These are phyloP conservation scores for Oryzias curvinotus DNA, from an alignment of 2,113 vertebrate genomes.

Conservation along the genomic window DNA sequence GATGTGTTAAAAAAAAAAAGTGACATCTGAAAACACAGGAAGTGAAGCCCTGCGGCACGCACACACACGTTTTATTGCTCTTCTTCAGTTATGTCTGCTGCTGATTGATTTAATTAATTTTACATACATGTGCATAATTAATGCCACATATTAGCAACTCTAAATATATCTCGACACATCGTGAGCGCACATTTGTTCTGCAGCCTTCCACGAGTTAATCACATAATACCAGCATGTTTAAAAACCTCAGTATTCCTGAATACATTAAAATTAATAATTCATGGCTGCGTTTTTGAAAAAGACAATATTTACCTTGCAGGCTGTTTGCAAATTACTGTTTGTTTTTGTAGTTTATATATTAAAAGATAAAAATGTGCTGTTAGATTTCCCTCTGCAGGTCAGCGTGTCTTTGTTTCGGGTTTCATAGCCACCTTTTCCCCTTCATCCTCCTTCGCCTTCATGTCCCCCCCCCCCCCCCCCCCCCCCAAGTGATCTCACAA, in stretches of 20 bases:
- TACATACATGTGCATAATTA: slow-evolving; percentile 65
- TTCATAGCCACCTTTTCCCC: too few relatives aligned
- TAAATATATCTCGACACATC: slow-evolving; percentile 52
- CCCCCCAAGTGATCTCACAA: background rate
- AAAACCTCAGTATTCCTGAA: slow-evolving; percentile 17
- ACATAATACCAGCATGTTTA: slow-evolving; percentile 14
- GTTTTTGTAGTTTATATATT: slow-evolving; percentile 7
- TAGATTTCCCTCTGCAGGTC: too few relatives aligned
- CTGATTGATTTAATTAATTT: slow-evolving; percentile 65
- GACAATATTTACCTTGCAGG: slow-evolving; percentile 45
- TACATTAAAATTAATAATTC: slow-evolving; percentile 43
- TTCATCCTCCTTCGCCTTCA: too few relatives aligned
- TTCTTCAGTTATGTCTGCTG: slow-evolving; percentile 39
- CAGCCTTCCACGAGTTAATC: slow-evolving; percentile 24
- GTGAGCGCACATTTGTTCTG: slow-evolving; percentile 32
- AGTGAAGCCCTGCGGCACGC: slow-evolving; percentile 3
- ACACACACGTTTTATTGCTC: slow-evolving; percentile 7
- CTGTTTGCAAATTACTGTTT: slow-evolving; percentile 14
- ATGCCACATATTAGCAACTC: slow-evolving; percentile 48
- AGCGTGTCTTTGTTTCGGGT: too few relatives aligned
- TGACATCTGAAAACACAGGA: slow-evolving; percentile 11
- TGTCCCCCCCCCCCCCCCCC: too few relatives aligned
- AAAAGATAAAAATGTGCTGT: background rate
- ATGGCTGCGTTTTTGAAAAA: slow-evolving; percentile 30
- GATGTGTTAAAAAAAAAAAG: slow-evolving; percentile 14